phyloP scores from a whole-genome alignment of 2,888 invertebrate genomes.

The Exocentrus adspersus region DNA sequence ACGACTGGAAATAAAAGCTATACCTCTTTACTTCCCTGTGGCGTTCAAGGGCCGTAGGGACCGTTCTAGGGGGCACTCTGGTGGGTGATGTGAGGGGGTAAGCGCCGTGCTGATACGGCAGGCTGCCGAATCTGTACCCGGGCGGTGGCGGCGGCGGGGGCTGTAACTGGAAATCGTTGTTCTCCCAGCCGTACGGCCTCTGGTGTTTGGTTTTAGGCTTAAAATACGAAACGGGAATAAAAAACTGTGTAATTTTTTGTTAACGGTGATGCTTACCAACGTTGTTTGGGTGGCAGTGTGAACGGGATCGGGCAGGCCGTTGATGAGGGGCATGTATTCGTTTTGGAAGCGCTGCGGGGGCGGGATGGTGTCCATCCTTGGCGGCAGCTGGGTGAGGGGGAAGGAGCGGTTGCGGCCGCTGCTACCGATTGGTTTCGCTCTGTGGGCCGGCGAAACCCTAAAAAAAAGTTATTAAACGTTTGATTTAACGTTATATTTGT shows the following conservation, averaged over 20 bases:
- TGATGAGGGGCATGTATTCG: constrained; percentile 51
- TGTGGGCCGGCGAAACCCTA: constrained; percentile 79
- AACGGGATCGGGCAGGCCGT: constrained; percentile 64
- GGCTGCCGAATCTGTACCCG: constrained; percentile 73
- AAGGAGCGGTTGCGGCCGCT: constrained; percentile 57
- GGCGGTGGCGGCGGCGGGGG: constrained; percentile 71
- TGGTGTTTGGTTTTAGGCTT: constrained; percentile 82
- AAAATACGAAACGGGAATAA: constrained; percentile 48
- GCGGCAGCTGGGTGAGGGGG: constrained; percentile 55
- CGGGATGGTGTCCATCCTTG: constrained; percentile 57
- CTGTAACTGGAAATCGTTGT: constrained; percentile 60
- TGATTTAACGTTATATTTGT: too few species aligned
- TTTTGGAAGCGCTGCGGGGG: constrained; percentile 63
- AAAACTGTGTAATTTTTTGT: not conserved
- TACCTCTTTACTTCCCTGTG: constrained; percentile 80
- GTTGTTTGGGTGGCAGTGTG: constrained; percentile 82
- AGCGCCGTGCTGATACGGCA: constrained; percentile 70
- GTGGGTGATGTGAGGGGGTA: constrained; percentile 68
- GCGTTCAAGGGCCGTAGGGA: constrained; percentile 77
- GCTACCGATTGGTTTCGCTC: constrained; percentile 69
- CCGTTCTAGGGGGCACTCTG: constrained; percentile 71
- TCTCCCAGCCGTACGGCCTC: constrained; percentile 80
- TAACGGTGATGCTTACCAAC: constrained; percentile 69
- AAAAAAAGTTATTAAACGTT: constrained; percentile 38
- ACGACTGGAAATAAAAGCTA: too few species aligned